phyloP scores from a whole-genome alignment of 2,888 invertebrate genomes.

The Chouioia cunea region DNA sequence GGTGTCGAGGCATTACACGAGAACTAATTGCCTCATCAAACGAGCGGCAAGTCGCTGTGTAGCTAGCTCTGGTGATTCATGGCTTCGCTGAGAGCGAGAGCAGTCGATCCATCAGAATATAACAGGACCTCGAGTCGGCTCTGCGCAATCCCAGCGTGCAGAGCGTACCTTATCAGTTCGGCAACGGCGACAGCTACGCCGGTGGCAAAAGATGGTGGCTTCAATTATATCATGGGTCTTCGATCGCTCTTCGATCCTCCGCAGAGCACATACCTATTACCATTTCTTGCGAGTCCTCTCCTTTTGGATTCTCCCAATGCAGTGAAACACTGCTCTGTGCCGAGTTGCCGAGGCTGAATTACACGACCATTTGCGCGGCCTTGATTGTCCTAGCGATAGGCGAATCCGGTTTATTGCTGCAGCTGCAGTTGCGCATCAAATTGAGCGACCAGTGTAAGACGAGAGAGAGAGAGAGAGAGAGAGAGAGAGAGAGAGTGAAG shows the following conservation, averaged over 20 bases:
- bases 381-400: constrained; percentile 41
- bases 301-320: no score
- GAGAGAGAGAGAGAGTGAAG: constrained; percentile 45
- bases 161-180: constrained; percentile 28
- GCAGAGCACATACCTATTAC: no score
- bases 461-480: not conserved
- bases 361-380: no score
- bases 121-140: not conserved
- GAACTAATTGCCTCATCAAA: constrained; percentile 54
- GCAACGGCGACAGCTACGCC: constrained; percentile 34
- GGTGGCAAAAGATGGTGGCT: no score
- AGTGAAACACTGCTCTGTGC: no score
- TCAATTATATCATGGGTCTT: no score
- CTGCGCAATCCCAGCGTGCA: not conserved
- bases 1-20: constrained; percentile 52
- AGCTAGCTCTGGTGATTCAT: constrained; percentile 10
- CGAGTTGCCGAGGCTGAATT: no score
- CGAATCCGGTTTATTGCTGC: constrained; percentile 54
- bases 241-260: no score
- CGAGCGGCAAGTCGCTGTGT: not conserved
- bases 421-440: constrained; percentile 53
- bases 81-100: constrained; percentile 10
- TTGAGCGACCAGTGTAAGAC: constrained; percentile 37
- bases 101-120: constrained; percentile 34
- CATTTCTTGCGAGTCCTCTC: no score